A percentile compares a stretch with the other conserved stretches of the same genome.
Conservation (phyloP, 2,113 vertebrate species). For the Tetrax tetrax region DNA sequence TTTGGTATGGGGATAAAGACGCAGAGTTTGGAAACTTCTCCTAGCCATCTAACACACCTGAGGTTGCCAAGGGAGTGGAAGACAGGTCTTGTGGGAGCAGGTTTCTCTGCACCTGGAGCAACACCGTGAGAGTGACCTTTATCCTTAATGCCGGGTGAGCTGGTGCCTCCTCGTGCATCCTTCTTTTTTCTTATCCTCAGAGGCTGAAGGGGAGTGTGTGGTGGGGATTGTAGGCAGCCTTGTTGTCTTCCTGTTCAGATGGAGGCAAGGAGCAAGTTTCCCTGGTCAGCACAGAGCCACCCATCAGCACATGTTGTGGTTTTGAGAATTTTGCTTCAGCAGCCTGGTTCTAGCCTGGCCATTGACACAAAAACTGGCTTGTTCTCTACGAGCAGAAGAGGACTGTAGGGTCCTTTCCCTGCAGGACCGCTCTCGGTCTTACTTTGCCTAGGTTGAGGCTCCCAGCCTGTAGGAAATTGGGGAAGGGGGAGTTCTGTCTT, state of each 20-base stretch:
- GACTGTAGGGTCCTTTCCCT: background rate
- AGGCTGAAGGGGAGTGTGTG: background rate
- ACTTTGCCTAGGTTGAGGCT: background rate
- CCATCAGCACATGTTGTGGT: fast-evolving
- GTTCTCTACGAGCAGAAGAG: background rate
- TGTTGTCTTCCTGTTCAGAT: background rate
- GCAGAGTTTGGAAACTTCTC: background rate
- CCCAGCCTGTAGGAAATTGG: background rate
- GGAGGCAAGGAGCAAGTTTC: background rate
- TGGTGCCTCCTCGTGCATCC: background rate
- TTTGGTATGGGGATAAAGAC: background rate
- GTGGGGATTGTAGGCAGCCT: background rate
- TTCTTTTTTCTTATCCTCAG: background rate
- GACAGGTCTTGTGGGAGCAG: background rate
- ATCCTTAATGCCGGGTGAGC: background rate
- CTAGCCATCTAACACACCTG: fast-evolving
- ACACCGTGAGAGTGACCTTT: background rate
- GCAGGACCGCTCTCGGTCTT: background rate
- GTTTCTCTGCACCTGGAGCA: background rate
- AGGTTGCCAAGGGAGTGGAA: background rate
- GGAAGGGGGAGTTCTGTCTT: background rate
- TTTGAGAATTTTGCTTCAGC: background rate
- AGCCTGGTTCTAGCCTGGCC: background rate
- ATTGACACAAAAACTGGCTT: background rate
- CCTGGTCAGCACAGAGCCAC: background rate